Base-by-base conservation (phyloP, 2,888 invertebrate genomes). In the Erebia ligea region DNA sequence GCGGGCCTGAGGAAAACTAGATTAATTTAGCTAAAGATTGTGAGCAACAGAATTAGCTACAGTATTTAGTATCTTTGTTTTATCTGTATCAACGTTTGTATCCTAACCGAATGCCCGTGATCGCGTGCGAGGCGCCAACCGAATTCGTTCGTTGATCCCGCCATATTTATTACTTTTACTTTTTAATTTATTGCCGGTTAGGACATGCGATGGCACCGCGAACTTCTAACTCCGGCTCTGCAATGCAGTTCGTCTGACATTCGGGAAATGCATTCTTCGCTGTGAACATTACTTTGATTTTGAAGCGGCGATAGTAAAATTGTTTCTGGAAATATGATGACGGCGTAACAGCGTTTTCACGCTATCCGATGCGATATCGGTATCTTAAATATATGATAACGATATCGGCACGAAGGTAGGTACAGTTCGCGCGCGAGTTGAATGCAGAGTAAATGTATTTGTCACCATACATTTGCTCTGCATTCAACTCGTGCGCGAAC, bases 81-180 rank as follows among this genome's bases (percentile, higher is more conserved):
- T 48, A 15, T 21, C 2, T 8, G 3, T 62, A 62, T 21, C 62
- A 62, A 15, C 48, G 48, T 62, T 19, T 8, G 45, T 76, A 75
- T 75, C 75, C 66, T 68, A 71, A 70, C 69, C 73, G 73, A 34
- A 71, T 75, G 74, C 72, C 71, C 72, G 75, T 73, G 72, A 69
- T 77, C 75, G 79, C 78, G 76, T 80, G 80, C 76, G 75, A 73
- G 78, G 75, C 77, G 76, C 74, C 77, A 71, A 76, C 72, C 77
- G 76, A 76, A 76, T 76, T 76, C 75, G 77, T 76, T 76, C 77
- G 75, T 78, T 80, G 80, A 79, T 79, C 80, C 76, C 75, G 70
- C 75, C 73, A 76, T 78, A 80, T 80, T 79, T 79, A 79, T 81
- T 79, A 77, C 76, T 78, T 80, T 80, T 79, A 78, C 77, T 80